Base-by-base conservation (phyloP, 2,888 invertebrate species). In the Campoletis raptor region DNA sequence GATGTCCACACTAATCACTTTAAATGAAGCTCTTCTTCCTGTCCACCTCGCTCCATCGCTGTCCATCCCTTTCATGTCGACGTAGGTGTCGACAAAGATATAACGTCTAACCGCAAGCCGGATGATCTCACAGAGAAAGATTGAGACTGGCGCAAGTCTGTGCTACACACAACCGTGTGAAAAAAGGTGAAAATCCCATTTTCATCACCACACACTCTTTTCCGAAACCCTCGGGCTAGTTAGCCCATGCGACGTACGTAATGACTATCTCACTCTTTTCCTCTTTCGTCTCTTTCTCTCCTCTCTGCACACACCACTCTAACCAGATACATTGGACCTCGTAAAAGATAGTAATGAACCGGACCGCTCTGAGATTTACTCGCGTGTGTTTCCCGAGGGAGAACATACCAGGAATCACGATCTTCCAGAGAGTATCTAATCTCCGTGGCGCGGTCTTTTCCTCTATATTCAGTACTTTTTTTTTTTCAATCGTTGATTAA, bases 101-200 rank as follows among this genome's bases (percentile, higher is more conserved):
- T 52, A 79, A 61, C 45, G 78, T 77, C 82, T 64, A 70, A 74
- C 42, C 67, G 42, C 64, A 18, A 52, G 54, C 67, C 74, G 81
- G 69, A 76, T 76, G 57, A 76, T 67, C 74, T 40, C 21, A 45
- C 37, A 40, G 52, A 42, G 66, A 42, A 30, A 52, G 54, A 74
- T 42, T 37, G 10, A 9, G 48, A 73, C 15, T 52, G 37, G 74
- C 37, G 37, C 72, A 40, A 36, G 66, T 82, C 74, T 37, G 8
- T 64, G 61, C 64, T 67, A 76, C 67, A 81, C 64, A 76, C 61
- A 52, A 81, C 73, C 81, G 84, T 81, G 84, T 86, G 74, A 84
- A 84, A 85, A 82, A 86, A 86, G 81, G 81, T 84, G 86, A 79
- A 84, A 84, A 84, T 48, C 81, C 81, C 79, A 69, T 81, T 85